Conservation (phyloP, 2,888 invertebrate genomes). For the Eupithecia pulchellata region DNA sequence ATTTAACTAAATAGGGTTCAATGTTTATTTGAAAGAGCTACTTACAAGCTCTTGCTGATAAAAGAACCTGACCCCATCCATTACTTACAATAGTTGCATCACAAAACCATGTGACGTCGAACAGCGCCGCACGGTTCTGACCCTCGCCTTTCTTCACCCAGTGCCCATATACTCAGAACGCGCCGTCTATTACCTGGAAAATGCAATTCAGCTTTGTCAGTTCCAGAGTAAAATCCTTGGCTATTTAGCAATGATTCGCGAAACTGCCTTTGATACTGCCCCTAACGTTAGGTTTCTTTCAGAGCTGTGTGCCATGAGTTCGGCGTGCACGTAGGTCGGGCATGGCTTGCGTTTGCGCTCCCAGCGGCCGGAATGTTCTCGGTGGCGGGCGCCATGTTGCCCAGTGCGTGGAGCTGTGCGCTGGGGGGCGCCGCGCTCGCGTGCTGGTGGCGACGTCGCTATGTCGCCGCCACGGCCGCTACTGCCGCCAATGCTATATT, state of each 20-base stretch:
- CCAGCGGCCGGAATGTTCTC: slow-evolving; percentile 97
- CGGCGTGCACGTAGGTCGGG: slow-evolving; percentile 94
- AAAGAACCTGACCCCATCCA: not conserved
- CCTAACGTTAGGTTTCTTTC: slow-evolving; percentile 22
- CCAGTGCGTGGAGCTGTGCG: slow-evolving; percentile 98
- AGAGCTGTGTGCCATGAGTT: slow-evolving; percentile 96
- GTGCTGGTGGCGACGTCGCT: slow-evolving; percentile 94
- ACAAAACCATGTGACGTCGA: slow-evolving; percentile 63
- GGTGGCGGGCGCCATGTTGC: slow-evolving; percentile 94
- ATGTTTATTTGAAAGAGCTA: not conserved
- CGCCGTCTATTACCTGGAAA: slow-evolving; percentile 95
- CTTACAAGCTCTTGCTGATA: not conserved
- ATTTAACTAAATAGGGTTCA: not conserved
- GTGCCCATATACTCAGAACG: slow-evolving; percentile 99
- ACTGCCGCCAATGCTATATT: slow-evolving; percentile 92
- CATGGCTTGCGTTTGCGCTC: slow-evolving; percentile 91
- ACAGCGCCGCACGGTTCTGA: slow-evolving; percentile 98
- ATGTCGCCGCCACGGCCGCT: slow-evolving; percentile 92
- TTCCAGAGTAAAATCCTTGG: not conserved
- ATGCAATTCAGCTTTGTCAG: not conserved
- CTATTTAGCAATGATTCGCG: not conserved
- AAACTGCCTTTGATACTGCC: not conserved
- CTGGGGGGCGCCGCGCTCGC: slow-evolving; percentile 93
- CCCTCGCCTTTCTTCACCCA: slow-evolving; percentile 99
- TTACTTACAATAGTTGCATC: not conserved